phyloP scores from a whole-genome alignment of 2,113 vertebrate genomes.

The Pterocles burchelli region DNA sequence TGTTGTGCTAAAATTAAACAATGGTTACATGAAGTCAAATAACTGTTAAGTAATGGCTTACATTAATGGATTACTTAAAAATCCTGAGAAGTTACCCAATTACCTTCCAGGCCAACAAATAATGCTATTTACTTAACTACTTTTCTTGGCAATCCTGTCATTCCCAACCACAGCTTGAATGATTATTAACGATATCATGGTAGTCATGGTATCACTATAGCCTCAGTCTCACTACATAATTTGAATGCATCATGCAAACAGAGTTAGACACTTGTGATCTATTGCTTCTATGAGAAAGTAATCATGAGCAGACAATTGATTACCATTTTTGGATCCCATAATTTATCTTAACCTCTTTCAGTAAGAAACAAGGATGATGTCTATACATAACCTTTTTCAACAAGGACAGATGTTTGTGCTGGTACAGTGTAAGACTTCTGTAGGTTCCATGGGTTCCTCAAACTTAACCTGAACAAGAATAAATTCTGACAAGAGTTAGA shows the following conservation, averaged over 20 bases:
- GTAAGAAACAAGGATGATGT: background rate
- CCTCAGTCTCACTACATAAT: background rate
- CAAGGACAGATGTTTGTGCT: background rate
- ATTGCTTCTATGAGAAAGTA: slow-evolving; percentile 63
- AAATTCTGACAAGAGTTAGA: background rate
- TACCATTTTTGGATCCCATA: slow-evolving; percentile 14
- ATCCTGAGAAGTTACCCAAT: slow-evolving; percentile 33
- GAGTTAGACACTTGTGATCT: slow-evolving; percentile 43
- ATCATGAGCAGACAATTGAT: slow-evolving; percentile 66
- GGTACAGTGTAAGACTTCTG: background rate
- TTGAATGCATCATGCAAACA: slow-evolving; percentile 42
- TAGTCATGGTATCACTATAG: background rate
- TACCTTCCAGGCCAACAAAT: slow-evolving; percentile 19
- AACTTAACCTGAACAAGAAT: background rate
- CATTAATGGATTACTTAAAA: slow-evolving; percentile 46
- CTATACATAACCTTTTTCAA: background rate
- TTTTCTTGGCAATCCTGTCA: slow-evolving; percentile 9
- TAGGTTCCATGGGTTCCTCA: background rate
- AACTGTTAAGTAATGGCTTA: slow-evolving; percentile 21
- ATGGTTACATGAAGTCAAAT: slow-evolving; percentile 7
- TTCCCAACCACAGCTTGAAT: background rate
- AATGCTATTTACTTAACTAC: slow-evolving; percentile 16
- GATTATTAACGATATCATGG: background rate
- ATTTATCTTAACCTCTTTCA: slow-evolving; percentile 17
- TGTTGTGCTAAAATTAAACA: slow-evolving; percentile 19